Evolutionary conservation across 2,888 invertebrate species (phyloP).

Genomic region (Steromphala cineraria): DNA sequence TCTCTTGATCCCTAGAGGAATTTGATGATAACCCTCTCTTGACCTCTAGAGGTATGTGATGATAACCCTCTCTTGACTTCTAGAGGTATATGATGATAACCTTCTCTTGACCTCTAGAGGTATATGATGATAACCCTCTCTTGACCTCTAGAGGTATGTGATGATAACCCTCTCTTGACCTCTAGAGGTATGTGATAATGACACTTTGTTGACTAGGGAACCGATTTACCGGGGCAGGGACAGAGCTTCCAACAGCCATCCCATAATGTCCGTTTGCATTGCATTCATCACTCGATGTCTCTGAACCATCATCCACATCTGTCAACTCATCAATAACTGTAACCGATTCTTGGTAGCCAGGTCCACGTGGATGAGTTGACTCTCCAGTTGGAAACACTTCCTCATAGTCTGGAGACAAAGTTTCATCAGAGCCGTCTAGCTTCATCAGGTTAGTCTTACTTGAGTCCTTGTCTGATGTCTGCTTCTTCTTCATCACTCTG

Average conservation of each 20-base stretch:
- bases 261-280: neutral
- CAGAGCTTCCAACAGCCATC: neutral
- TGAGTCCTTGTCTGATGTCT: conserved; percentile 3
- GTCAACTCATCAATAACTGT: neutral
- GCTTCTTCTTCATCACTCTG: conserved; percentile 36
- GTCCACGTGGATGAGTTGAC: neutral
- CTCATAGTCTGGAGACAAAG: neutral
- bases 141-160: too few species aligned
- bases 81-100: too few species aligned
- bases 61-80: neutral
- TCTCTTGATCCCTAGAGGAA: too few species aligned
- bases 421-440: neutral
- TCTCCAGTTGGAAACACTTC: neutral
- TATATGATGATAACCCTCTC: conserved; percentile 27
- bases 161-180: too few species aligned
- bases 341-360: neutral
- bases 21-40: too few species aligned
- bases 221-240: conserved; percentile 15
- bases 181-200: conserved; percentile 34
- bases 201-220: conserved; percentile 38
- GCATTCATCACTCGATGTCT: neutral
- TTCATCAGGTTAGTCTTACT: conserved; percentile 5
- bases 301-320: neutral
- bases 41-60: conserved; percentile 32
- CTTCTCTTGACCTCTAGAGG: conserved; percentile 9